A percentile compares a stretch with the other conserved stretches of the same genome.
phyloP scores from a whole-genome alignment of 23 tunicate species.

The Diplosoma virens region DNA sequence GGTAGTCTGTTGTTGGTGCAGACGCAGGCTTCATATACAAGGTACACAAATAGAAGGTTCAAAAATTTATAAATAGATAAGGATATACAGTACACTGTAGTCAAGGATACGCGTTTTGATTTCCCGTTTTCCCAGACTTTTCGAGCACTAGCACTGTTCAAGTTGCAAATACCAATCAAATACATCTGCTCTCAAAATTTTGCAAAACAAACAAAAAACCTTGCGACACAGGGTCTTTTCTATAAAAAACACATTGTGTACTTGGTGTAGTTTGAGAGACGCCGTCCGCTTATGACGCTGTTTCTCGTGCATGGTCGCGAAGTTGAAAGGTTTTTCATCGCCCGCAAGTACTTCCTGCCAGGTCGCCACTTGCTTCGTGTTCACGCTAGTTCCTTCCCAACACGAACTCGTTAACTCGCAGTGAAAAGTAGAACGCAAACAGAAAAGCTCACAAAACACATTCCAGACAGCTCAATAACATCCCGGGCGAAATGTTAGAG shows the following conservation, averaged over 20 bases:
- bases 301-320: slow-evolving; percentile 67
- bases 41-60: too few species aligned
- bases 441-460: neutral
- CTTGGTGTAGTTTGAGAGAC: slow-evolving; percentile 63
- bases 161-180: too few species aligned
- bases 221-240: neutral
- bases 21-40: too few species aligned
- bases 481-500: neutral
- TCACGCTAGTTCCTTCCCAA: neutral
- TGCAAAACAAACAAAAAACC: too few species aligned
- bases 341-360: slow-evolving; percentile 48
- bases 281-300: slow-evolving; percentile 79
- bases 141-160: too few species aligned
- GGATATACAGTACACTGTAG: too few species aligned
- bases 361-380: neutral
- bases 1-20: too few species aligned
- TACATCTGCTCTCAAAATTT: too few species aligned
- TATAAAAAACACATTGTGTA: neutral
- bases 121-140: too few species aligned
- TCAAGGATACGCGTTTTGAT: too few species aligned
- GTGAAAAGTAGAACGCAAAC: neutral
- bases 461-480: neutral
- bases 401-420: neutral
- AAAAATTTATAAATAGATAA: too few species aligned
- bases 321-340: slow-evolving; percentile 47